These are phyloP conservation scores for Hydropsyche betteni DNA, from an alignment of 2,888 invertebrate species.

Conservation along the genomic window DNA sequence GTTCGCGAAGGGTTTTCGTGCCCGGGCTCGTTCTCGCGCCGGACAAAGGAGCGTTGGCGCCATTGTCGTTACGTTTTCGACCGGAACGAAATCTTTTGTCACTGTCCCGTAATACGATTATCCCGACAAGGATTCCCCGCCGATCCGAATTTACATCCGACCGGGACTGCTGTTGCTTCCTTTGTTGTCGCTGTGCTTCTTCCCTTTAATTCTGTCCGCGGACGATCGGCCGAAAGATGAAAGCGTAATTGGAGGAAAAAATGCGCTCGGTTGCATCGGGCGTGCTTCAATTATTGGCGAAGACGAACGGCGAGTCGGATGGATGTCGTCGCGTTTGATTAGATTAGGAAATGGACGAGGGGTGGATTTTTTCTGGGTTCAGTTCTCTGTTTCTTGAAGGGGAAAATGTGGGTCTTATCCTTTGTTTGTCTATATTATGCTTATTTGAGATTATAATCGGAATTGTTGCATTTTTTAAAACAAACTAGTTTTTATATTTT, in stretches of 20 bases:
- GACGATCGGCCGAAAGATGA: conserved; percentile 1
- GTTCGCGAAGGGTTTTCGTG: conserved; percentile 5
- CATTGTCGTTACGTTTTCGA: conserved; percentile 46
- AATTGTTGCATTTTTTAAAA: too few species aligned
- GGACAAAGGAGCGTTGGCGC: conserved; percentile 37
- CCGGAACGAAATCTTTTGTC: conserved; percentile 49
- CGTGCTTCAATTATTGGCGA: background rate
- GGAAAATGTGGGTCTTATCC: too few species aligned
- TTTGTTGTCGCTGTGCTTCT: conserved; percentile 15
- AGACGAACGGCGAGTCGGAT: background rate
- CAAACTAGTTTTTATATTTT: too few species aligned
- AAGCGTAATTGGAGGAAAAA: conserved; percentile 8
- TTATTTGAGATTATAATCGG: too few species aligned
- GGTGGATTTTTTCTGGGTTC: too few species aligned
- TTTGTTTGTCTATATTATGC: too few species aligned
- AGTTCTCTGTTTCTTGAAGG: too few species aligned
- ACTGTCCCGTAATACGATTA: conserved; percentile 49
- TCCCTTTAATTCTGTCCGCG: conserved; percentile 3
- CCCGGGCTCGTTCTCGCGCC: conserved; percentile 4
- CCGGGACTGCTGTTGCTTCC: background rate
- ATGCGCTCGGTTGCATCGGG: background rate
- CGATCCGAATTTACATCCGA: conserved; percentile 43
- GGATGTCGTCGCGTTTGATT: background rate
- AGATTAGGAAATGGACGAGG: too few species aligned
- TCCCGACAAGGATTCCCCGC: conserved; percentile 46